Evolutionary conservation across 2,113 vertebrate genomes (phyloP).

Genomic region (Plectropomus leopardus): DNA sequence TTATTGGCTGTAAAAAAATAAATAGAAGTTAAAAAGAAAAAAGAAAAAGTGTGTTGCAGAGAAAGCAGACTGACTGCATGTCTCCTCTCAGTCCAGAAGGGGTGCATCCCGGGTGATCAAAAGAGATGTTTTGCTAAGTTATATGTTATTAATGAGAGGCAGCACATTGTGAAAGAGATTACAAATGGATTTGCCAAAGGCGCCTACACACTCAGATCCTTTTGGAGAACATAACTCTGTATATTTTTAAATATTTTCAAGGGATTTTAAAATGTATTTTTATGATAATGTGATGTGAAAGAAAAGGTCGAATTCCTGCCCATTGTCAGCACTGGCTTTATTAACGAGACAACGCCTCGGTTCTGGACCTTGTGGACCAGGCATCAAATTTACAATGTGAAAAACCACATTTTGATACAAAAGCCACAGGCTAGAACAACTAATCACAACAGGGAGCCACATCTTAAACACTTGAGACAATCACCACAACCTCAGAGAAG

Average conservation of each 20-base stretch:
- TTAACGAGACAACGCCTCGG: background rate
- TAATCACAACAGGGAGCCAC: background rate
- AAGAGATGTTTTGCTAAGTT: slow-evolving; percentile 42
- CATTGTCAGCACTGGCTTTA: slow-evolving; percentile 4
- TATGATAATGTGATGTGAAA: slow-evolving; percentile 20
- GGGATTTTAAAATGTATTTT: slow-evolving; percentile 27
- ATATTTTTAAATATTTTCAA: slow-evolving; percentile 45
- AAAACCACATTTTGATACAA: slow-evolving; percentile 15
- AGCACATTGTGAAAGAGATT: slow-evolving; percentile 35
- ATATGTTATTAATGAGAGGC: slow-evolving; percentile 59
- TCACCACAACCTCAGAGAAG: too few relatives aligned
- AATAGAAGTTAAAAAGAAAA: too few relatives aligned
- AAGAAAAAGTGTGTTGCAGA: background rate
- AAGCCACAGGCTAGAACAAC: slow-evolving; percentile 10
- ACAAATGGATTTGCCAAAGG: slow-evolving; percentile 44
- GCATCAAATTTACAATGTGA: slow-evolving; percentile 21
- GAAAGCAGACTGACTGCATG: background rate
- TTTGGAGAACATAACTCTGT: slow-evolving; percentile 31
- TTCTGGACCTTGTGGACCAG: slow-evolving; percentile 4
- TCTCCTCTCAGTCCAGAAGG: slow-evolving; percentile 31
- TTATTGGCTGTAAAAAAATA: background rate
- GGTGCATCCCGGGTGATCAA: slow-evolving; percentile 27
- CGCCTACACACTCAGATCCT: slow-evolving; percentile 15
- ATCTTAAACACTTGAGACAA: slow-evolving; percentile 5
- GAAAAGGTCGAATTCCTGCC: slow-evolving; percentile 6